Percentiles rank a stretch among this genome's conserved stretches.
phyloP scores from a whole-genome alignment of 2,113 vertebrate species.

The Channa maculata region DNA sequence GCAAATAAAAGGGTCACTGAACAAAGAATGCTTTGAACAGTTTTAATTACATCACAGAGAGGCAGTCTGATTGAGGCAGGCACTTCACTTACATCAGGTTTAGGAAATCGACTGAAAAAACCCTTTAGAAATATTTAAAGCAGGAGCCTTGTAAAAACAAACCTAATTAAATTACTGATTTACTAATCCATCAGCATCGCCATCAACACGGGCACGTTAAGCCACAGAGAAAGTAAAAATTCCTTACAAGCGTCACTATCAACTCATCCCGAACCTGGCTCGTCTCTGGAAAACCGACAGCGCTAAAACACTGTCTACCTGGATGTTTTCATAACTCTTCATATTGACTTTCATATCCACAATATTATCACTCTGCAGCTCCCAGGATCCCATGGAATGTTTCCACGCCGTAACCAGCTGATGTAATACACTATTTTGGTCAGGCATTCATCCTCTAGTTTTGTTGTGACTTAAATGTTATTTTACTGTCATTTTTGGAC shows the following conservation, averaged over 20 bases:
- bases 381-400: too few species aligned
- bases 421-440: too few species aligned
- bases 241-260: too few species aligned
- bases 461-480: too few species aligned
- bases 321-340: too few species aligned
- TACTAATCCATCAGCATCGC: conserved; percentile 13
- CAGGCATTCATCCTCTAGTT: too few species aligned
- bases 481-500: not conserved
- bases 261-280: too few species aligned
- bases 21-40: conserved; percentile 86
- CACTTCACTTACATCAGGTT: conserved; percentile 71
- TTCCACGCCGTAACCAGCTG: too few species aligned
- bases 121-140: conserved; percentile 37
- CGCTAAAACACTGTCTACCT: too few species aligned
- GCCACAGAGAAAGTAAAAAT: not conserved
- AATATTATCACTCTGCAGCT: too few species aligned
- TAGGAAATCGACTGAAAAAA: conserved; percentile 37
- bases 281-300: too few species aligned
- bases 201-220: conserved; percentile 5
- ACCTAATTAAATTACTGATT: conserved; percentile 33
- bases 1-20: conserved; percentile 78
- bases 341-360: too few species aligned
- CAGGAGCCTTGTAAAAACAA: conserved; percentile 42
- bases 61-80: conserved; percentile 67
- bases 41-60: conserved; percentile 76